Evolutionary conservation across 2,797 vertebrate species (phyloP).

Genomic region (Gallinago stenura): DNA sequence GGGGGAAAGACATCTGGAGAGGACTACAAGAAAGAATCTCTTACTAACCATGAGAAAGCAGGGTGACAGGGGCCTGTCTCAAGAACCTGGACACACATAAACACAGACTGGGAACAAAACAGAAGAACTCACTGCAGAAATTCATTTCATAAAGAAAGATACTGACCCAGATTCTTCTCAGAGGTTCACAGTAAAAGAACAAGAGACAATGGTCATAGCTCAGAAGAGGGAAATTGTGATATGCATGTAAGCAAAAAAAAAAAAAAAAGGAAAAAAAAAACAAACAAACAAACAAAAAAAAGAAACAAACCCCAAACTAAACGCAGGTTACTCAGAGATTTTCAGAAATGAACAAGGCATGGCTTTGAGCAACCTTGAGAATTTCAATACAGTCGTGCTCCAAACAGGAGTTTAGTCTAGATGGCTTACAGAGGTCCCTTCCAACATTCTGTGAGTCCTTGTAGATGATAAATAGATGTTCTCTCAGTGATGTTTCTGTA

Average conservation of each 20-base stretch:
- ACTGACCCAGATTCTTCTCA: not conserved
- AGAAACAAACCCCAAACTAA: not conserved
- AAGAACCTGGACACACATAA: not conserved
- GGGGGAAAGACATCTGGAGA: not conserved
- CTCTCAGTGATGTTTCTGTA: not conserved
- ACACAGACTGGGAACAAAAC: not conserved
- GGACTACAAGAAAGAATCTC: not conserved
- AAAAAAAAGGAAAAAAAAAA: not conserved
- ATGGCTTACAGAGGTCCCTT: not conserved
- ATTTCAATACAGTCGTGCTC: not conserved
- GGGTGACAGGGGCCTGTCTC: not conserved
- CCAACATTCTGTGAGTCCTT: not conserved
- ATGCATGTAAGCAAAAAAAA: not conserved
- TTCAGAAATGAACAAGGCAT: not conserved
- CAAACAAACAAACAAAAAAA: not conserved
- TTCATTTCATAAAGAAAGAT: not conserved
- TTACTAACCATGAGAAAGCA: not conserved
- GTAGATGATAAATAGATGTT: not conserved
- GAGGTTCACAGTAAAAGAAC: not conserved
- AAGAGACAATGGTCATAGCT: not conserved
- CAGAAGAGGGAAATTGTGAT: not conserved
- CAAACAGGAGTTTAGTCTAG: not conserved
- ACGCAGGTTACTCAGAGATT: not conserved
- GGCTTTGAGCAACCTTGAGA: not conserved
- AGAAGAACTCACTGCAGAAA: not conserved